phyloP scores from a whole-genome alignment of 2,888 invertebrate species.

The Halictus ligatus region DNA sequence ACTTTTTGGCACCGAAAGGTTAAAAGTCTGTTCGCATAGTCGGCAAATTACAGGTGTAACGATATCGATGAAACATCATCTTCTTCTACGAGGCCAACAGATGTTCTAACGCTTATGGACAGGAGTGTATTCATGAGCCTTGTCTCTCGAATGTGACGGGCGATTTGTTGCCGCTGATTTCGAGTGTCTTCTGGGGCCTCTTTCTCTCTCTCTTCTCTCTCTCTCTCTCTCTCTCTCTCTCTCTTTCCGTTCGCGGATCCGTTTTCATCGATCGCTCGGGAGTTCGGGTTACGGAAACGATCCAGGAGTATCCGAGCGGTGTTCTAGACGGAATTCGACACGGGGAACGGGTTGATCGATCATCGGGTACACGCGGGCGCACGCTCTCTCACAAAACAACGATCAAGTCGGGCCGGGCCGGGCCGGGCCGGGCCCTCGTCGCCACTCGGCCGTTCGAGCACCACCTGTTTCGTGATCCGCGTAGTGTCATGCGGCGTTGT shows the following conservation, averaged over 20 bases:
- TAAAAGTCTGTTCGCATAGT: background rate
- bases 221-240: background rate
- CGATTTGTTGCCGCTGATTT: conserved; percentile 2
- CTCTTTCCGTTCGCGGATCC: conserved; percentile 20
- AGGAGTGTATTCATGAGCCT: background rate
- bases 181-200: conserved; percentile 10
- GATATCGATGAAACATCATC: background rate
- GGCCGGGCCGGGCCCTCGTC: conserved; percentile 5
- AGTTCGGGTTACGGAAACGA: conserved; percentile 62
- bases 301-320: conserved; percentile 42
- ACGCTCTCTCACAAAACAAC: conserved; percentile 23
- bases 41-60: background rate
- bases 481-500: conserved; percentile 40
- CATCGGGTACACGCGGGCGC: conserved; percentile 32
- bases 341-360: conserved; percentile 61
- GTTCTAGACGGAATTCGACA: conserved; percentile 55
- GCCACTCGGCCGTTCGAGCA: conserved; percentile 43
- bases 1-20: background rate
- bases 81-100: background rate
- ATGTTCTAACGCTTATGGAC: conserved; percentile 6
- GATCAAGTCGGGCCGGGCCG: conserved; percentile 25
- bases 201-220: background rate
- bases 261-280: conserved; percentile 52
- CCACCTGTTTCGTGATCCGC: conserved; percentile 63
- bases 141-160: background rate